These are phyloP conservation scores for Odontamblyopus rebecca DNA, from an alignment of 2,797 vertebrate genomes.

Conservation along the genomic window DNA sequence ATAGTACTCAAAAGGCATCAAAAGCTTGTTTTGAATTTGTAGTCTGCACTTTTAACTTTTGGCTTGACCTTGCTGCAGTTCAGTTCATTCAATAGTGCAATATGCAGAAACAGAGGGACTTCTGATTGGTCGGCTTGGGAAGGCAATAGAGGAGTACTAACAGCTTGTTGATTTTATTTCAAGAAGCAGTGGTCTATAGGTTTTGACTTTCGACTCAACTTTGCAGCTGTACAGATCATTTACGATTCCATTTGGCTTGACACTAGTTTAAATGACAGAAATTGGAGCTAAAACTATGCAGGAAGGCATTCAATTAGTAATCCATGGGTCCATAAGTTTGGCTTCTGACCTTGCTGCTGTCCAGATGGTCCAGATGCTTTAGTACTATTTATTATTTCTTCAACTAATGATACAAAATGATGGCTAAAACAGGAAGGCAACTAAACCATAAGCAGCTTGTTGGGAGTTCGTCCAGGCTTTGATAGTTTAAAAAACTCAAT, in stretches of 20 bases:
- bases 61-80: not conserved
- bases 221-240: not conserved
- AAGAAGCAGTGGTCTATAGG: not conserved
- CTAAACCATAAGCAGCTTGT: slow-evolving; percentile 4
- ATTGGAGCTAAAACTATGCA: not conserved
- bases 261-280: not conserved
- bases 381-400: not conserved
- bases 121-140: slow-evolving; percentile 2
- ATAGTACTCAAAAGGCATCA: not conserved
- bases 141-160: slow-evolving; percentile 1
- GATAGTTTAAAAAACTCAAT: not conserved
- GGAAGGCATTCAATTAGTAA: not conserved
- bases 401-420: not conserved
- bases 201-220: slow-evolving; percentile 1
- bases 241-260: not conserved
- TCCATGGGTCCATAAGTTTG: not conserved
- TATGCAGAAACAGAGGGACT: not conserved
- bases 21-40: not conserved
- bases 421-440: slow-evolving; percentile 2
- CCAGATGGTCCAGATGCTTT: not conserved
- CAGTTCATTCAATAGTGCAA: slow-evolving; percentile 6
- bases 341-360: not conserved
- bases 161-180: not conserved
- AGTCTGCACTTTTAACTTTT: not conserved
- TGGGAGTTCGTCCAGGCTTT: not conserved